A percentile compares a stretch with the other conserved stretches of the same genome.
Evolutionary conservation across 2,888 invertebrate species (phyloP).

Genomic region (Drosophila subsilvestris): DNA sequence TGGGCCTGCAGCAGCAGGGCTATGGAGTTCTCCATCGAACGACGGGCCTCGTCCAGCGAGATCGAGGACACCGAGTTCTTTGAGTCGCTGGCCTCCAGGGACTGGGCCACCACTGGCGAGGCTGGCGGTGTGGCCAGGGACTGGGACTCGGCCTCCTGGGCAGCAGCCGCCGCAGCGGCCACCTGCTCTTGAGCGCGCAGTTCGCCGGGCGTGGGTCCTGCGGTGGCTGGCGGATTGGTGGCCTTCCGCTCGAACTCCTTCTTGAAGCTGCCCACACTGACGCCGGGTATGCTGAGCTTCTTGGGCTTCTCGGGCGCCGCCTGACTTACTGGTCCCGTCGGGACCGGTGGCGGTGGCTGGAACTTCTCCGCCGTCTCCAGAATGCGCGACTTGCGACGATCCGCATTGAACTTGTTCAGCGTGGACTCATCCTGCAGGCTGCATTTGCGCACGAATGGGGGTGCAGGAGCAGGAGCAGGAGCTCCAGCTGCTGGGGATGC

Average conservation of each 20-base stretch:
- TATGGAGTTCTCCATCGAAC: conserved; percentile 88
- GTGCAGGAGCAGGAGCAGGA: conserved; percentile 24
- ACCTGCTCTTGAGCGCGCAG: conserved; percentile 78
- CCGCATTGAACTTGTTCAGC: conserved; percentile 84
- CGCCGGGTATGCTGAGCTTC: conserved; percentile 91
- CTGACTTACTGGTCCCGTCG: conserved; percentile 4
- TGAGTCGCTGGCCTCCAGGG: conserved; percentile 85
- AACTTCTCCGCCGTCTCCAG: conserved; percentile 90
- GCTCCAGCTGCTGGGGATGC: conserved; percentile 11
- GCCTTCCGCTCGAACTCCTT: conserved; percentile 93
- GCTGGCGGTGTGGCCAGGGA: conserved; percentile 79
- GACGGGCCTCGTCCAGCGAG: conserved; percentile 86
- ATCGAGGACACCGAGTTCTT: conserved; percentile 85
- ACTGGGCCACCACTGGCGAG: conserved; percentile 67
- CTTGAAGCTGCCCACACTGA: conserved; percentile 94
- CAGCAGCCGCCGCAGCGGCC: conserved; percentile 72
- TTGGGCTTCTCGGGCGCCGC: conserved; percentile 87
- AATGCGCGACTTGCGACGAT: conserved; percentile 88
- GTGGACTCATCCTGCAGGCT: conserved; percentile 83
- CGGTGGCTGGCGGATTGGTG: conserved; percentile 85
- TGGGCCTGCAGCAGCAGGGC: conserved; percentile 86
- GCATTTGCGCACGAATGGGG: conserved; percentile 80
- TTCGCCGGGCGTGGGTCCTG: conserved; percentile 82
- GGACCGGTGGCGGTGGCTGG: conserved; percentile 85
- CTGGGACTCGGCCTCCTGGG: conserved; percentile 51